A percentile compares a stretch with the other conserved stretches of the same genome.
Evolutionary conservation across 2,888 invertebrate genomes (phyloP).

Genomic region (Apomyelois bistriatella): DNA sequence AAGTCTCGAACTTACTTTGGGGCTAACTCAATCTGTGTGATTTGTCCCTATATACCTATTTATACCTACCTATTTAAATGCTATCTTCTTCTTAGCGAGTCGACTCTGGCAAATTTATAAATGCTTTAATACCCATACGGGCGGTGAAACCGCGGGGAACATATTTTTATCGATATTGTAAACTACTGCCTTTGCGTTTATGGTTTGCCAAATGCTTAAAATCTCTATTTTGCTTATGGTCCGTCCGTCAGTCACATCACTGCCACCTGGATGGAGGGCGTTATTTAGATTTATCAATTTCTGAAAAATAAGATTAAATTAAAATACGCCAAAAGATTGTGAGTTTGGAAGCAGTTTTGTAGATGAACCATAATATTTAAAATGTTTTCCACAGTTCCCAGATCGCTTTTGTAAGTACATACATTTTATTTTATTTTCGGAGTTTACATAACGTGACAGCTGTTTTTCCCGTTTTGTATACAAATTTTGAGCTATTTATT

Average conservation of each 20-base stretch:
- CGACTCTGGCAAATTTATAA: too few relatives aligned
- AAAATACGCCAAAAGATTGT: slow-evolving; percentile 35
- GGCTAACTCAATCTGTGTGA: too few relatives aligned
- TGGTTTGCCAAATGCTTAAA: too few relatives aligned
- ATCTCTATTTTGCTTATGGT: slow-evolving; percentile 15
- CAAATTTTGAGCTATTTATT: slow-evolving; percentile 32
- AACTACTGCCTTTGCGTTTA: too few relatives aligned
- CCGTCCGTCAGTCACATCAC: slow-evolving; percentile 40
- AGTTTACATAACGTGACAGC: slow-evolving; percentile 78
- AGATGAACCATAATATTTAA: slow-evolving; percentile 57
- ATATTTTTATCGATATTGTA: too few relatives aligned
- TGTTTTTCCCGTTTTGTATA: slow-evolving; percentile 54
- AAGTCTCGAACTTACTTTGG: too few relatives aligned
- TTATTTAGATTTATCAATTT: slow-evolving; percentile 38
- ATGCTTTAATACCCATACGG: too few relatives aligned
- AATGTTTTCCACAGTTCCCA: slow-evolving; percentile 74
- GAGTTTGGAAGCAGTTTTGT: slow-evolving; percentile 35
- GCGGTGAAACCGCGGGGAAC: too few relatives aligned
- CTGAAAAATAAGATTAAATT: slow-evolving; percentile 36
- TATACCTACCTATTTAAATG: too few relatives aligned
- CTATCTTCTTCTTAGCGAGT: too few relatives aligned
- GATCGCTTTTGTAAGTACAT: slow-evolving; percentile 73
- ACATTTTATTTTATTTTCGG: slow-evolving; percentile 63
- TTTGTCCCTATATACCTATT: too few relatives aligned
- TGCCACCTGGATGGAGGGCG: slow-evolving; percentile 63